Percentiles rank a stretch among this genome's conserved stretches.
Conservation (phyloP, 2,888 invertebrate species). For the Papilio gigon region DNA sequence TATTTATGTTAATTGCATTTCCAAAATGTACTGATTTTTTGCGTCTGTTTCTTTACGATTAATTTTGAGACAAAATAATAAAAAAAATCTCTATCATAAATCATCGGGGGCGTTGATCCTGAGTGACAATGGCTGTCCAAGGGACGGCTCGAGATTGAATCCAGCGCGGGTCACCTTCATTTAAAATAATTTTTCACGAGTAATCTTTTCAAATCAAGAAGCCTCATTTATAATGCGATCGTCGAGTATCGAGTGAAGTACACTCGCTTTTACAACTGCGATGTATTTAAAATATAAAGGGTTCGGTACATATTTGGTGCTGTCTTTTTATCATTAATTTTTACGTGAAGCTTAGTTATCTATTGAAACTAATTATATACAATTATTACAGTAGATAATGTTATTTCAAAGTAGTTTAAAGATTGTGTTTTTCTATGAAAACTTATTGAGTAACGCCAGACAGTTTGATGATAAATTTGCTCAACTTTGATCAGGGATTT, state of each 20-base stretch:
- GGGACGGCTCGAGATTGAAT: conserved; percentile 36
- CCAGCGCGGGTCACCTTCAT: conserved; percentile 37
- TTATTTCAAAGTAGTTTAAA: too few species aligned
- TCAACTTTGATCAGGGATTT: too few species aligned
- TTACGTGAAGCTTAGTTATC: too few species aligned
- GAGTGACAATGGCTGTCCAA: conserved; percentile 40
- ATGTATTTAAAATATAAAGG: conserved; percentile 25
- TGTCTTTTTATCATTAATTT: neutral
- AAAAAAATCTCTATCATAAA: conserved; percentile 37
- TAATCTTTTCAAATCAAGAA: conserved; percentile 40
- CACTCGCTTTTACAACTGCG: conserved; percentile 13
- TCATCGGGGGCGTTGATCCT: conserved; percentile 39
- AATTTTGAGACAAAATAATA: conserved; percentile 14
- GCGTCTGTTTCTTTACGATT: conserved; percentile 3
- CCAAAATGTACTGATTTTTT: conserved; percentile 3
- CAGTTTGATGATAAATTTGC: too few species aligned
- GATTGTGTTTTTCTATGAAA: too few species aligned
- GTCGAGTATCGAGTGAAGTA: conserved; percentile 12
- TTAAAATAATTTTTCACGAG: conserved; percentile 41
- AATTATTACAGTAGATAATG: too few species aligned
- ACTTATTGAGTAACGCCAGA: too few species aligned
- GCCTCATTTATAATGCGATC: conserved; percentile 39
- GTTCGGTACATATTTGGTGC: conserved; percentile 2
- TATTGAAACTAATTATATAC: too few species aligned
- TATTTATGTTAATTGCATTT: neutral